Conservation (phyloP, 2,113 vertebrate genomes). For the Nycticebus coucang region DNA sequence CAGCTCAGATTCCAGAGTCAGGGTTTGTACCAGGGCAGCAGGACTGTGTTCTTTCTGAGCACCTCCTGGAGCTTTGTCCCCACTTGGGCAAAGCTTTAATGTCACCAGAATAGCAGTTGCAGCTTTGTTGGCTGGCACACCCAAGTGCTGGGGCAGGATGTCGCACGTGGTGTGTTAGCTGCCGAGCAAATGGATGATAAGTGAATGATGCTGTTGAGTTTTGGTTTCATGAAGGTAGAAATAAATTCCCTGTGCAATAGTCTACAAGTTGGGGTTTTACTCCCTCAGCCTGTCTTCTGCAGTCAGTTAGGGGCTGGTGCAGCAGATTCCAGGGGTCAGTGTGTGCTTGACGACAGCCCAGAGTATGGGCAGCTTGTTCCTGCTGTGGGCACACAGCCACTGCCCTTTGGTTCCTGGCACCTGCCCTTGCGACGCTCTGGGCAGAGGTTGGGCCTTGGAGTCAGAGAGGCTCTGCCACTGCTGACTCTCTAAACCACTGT, state of each 20-base stretch:
- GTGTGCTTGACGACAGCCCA: neutral
- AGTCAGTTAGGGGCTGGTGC: neutral
- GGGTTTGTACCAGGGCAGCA: neutral
- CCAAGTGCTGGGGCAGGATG: neutral
- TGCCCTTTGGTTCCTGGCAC: neutral
- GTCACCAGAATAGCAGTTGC: fast-evolving
- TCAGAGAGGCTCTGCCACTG: fast-evolving
- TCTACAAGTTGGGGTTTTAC: neutral
- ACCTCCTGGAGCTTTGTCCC: neutral
- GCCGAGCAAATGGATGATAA: neutral
- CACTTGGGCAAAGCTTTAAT: neutral
- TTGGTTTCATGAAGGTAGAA: neutral
- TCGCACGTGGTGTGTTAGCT: fast-evolving
- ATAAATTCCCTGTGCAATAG: neutral
- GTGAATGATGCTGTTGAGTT: neutral
- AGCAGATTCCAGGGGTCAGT: too few relatives aligned
- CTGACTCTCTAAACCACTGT: neutral
- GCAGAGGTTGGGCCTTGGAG: neutral
- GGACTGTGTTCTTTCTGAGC: neutral
- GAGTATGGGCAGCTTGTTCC: neutral
- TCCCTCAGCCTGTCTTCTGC: neutral
- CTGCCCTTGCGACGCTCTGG: neutral
- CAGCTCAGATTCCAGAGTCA: neutral
- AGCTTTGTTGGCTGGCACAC: fast-evolving
- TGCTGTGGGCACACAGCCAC: neutral